Percentiles rank a stretch among this genome's conserved stretches.
Conservation (phyloP, 2,888 invertebrate species). For the Archips crataeganus region DNA sequence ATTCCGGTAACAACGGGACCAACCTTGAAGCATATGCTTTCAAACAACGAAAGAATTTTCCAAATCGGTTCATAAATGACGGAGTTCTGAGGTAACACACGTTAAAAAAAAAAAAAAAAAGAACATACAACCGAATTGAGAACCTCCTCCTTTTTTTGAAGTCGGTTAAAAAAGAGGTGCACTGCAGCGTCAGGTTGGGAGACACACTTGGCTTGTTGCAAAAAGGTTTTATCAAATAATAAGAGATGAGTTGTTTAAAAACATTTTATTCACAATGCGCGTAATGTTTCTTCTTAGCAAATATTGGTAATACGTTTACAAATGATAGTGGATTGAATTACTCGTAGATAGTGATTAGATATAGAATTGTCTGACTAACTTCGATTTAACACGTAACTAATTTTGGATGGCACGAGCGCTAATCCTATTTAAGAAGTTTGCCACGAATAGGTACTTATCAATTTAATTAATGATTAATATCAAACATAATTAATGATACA, state of each 20-base stretch:
- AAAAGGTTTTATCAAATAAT: background rate
- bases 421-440: background rate
- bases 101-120: too few species aligned
- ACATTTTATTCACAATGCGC: slow-evolving; percentile 11
- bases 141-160: too few species aligned
- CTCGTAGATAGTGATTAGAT: slow-evolving; percentile 10
- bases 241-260: background rate
- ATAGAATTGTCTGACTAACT: slow-evolving; percentile 6
- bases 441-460: background rate
- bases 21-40: too few species aligned
- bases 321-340: slow-evolving; percentile 10
- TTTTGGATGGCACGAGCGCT: slow-evolving; percentile 4
- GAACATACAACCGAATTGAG: too few species aligned
- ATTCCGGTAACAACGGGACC: too few species aligned
- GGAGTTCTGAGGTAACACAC: too few species aligned
- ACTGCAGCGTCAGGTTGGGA: background rate
- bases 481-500: too few species aligned
- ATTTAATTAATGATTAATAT: too few species aligned
- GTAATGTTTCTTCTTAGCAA: slow-evolving; percentile 10
- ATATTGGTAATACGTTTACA: slow-evolving; percentile 8
- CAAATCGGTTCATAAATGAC: too few species aligned
- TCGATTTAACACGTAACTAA: slow-evolving; percentile 16
- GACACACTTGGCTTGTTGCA: background rate
- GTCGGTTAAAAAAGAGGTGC: background rate
- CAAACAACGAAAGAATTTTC: too few species aligned